These are phyloP conservation scores for Andrena trimmerana DNA, from an alignment of 2,888 invertebrate genomes.

Conservation along the genomic window DNA sequence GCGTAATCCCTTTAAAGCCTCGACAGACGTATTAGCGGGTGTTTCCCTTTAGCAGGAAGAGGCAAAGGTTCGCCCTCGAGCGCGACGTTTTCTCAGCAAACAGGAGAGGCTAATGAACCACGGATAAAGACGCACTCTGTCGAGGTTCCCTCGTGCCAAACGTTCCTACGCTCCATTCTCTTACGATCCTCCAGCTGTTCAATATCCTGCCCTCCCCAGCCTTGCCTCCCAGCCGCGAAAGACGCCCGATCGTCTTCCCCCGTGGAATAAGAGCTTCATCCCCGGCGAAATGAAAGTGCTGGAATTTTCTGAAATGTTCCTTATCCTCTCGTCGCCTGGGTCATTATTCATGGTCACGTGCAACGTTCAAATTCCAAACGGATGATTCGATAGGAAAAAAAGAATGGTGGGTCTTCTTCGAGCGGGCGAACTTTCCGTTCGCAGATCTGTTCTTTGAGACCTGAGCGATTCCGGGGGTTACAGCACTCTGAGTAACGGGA, in stretches of 20 bases:
- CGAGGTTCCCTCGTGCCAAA: slow-evolving; percentile 1
- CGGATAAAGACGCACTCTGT: slow-evolving; percentile 13
- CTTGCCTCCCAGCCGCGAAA: slow-evolving; percentile 16
- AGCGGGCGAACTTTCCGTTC: no score
- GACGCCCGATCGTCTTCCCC: slow-evolving; percentile 28
- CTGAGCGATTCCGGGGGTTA: no score
- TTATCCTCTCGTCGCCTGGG: slow-evolving; percentile 3
- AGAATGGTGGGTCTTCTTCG: no score
- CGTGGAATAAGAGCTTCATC: slow-evolving; percentile 27
- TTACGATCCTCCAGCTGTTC: slow-evolving; percentile 17
- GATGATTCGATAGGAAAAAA: no score
- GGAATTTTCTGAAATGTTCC: slow-evolving; percentile 2
- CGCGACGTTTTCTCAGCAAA: slow-evolving; percentile 25
- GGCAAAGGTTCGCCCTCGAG: not conserved
- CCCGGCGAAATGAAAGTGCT: slow-evolving; percentile 19
- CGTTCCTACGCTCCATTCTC: not conserved
- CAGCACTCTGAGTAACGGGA: no score
- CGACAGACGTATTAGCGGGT: slow-evolving; percentile 9
- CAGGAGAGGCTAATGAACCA: slow-evolving; percentile 25
- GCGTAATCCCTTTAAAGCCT: slow-evolving; percentile 5
- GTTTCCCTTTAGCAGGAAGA: not conserved
- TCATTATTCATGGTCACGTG: no score
- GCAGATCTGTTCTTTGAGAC: no score
- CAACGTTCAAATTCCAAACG: no score
- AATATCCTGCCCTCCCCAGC: slow-evolving; percentile 15